Conservation (phyloP, 2,888 invertebrate genomes). For the Lasiommata megera region DNA sequence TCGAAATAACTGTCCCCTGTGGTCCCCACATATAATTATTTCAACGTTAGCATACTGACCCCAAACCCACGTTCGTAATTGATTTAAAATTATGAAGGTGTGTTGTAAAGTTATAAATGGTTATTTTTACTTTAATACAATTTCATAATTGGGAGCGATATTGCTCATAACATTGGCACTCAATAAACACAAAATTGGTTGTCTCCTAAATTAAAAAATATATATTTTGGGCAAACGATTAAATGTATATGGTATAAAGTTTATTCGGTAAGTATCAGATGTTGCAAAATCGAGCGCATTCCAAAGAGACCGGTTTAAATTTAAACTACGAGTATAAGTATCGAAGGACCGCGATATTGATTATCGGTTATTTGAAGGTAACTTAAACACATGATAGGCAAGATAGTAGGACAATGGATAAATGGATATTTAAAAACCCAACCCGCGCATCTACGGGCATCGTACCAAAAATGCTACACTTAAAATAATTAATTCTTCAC, state of each 20-base stretch:
- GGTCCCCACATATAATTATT: too few relatives aligned
- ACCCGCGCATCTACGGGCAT: too few relatives aligned
- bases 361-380: background rate
- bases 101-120: too few relatives aligned
- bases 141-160: too few relatives aligned
- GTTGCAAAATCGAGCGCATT: slow-evolving; percentile 5
- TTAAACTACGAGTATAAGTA: background rate
- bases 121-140: too few relatives aligned
- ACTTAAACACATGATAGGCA: background rate
- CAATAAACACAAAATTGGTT: background rate
- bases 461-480: too few relatives aligned
- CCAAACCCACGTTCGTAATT: too few relatives aligned
- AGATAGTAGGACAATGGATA: background rate
- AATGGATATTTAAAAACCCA: background rate
- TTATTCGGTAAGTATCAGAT: background rate
- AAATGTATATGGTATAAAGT: background rate
- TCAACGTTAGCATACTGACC: too few relatives aligned
- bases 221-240: background rate
- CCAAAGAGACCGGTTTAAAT: slow-evolving; percentile 2
- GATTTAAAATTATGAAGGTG: too few relatives aligned
- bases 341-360: background rate
- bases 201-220: background rate
- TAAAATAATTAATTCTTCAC: too few relatives aligned
- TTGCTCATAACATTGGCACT: background rate
- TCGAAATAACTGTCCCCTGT: too few relatives aligned